Conservation (phyloP, 2,797 vertebrate genomes). For the Molossus molossus region DNA sequence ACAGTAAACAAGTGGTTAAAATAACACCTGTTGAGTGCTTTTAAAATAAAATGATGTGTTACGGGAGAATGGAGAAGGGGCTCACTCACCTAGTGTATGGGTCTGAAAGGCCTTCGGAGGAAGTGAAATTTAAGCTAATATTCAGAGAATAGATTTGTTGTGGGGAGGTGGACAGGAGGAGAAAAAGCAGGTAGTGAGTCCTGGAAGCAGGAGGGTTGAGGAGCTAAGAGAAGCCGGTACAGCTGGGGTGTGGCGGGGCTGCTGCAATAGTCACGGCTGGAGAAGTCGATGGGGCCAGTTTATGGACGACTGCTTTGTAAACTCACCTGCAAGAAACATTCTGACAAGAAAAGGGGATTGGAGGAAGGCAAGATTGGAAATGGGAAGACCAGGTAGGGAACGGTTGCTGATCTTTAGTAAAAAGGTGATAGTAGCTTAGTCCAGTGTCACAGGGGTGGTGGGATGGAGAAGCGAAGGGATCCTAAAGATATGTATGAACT, state of each 20-base stretch:
- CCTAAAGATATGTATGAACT: background rate
- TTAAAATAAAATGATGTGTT: constrained; percentile 3
- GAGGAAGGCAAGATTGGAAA: background rate
- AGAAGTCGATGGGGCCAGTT: background rate
- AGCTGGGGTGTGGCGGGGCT: background rate
- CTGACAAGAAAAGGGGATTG: background rate
- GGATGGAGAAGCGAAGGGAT: background rate
- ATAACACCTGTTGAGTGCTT: background rate
- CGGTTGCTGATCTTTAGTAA: background rate
- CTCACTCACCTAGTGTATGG: background rate
- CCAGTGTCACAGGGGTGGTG: background rate
- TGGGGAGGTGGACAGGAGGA: background rate
- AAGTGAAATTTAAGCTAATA: constrained; percentile 26
- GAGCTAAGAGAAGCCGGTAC: background rate
- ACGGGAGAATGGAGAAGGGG: background rate
- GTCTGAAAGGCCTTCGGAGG: background rate
- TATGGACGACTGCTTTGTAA: background rate
- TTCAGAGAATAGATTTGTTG: background rate
- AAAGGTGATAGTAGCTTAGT: background rate
- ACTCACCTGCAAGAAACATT: background rate
- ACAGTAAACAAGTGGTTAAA: background rate
- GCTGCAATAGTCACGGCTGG: background rate
- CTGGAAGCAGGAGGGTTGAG: background rate
- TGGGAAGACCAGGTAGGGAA: background rate
- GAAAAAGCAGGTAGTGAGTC: background rate